Percentiles rank a stretch among this genome's conserved stretches.
These are phyloP conservation scores for Idaea straminata DNA, from an alignment of 2,888 invertebrate genomes.

Conservation along the genomic window DNA sequence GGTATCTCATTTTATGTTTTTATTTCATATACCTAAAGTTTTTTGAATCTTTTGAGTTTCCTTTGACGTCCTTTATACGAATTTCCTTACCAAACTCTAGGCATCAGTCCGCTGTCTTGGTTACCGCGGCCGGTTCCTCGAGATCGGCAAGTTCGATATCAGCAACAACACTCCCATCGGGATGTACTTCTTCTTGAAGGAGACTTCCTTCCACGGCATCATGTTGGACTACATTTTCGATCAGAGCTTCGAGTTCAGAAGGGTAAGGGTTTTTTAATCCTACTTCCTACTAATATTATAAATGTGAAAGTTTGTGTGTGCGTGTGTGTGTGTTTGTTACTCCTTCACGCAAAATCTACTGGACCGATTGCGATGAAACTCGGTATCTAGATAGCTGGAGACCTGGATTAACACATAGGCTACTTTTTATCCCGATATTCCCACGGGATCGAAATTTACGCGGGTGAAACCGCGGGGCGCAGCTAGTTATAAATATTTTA, in stretches of 20 bases:
- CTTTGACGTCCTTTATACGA: not conserved
- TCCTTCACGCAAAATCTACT: too few species aligned
- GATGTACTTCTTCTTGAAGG: constrained; percentile 85
- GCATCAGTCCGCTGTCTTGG: constrained; percentile 77
- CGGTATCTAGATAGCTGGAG: too few species aligned
- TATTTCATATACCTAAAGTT: not conserved
- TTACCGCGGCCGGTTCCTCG: constrained; percentile 84
- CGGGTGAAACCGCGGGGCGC: too few species aligned
- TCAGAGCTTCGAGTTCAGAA: constrained; percentile 59
- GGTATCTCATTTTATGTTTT: not conserved
- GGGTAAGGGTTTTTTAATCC: constrained; percentile 39
- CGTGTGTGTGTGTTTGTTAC: too few species aligned
- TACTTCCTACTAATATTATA: too few species aligned
- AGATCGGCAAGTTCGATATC: constrained; percentile 90
- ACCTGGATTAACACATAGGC: too few species aligned
- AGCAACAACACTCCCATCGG: constrained; percentile 83
- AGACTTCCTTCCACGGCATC: constrained; percentile 78
- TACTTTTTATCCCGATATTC: too few species aligned
- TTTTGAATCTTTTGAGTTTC: too few species aligned
- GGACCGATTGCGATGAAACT: too few species aligned
- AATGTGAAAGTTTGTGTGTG: too few species aligned
- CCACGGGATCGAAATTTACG: too few species aligned
- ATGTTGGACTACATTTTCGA: constrained; percentile 77
- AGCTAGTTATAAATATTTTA: too few species aligned
- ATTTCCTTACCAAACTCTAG: constrained; percentile 33